Base-by-base conservation (phyloP, 35 echinoderm and acorn worm species). In the Acanthaster planci region DNA sequence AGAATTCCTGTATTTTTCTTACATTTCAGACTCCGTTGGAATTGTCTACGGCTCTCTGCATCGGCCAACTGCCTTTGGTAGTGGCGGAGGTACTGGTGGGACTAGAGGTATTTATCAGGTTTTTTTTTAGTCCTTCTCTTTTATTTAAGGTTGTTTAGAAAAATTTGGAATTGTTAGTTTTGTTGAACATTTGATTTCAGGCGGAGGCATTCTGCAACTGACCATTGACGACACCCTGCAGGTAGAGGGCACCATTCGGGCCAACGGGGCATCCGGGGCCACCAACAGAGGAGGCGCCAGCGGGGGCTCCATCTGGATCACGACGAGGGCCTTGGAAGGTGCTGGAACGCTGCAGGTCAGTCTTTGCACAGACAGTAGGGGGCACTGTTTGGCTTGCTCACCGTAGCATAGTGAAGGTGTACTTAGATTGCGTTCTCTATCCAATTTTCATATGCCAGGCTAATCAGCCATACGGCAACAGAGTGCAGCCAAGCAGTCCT, bases 281-380 rank as follows among this genome's bases (percentile, higher is more conserved):
- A 5, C 84, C 40, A 40, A 77, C 16, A 86, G 51, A 60, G 77
- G 84, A 40, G 93, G 93, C 23, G 82, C 72, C 19, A 89, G 85
- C 78, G 93, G 93, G 34, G 93, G 93, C 12, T 97, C 93, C 26
- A 81, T 97, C 8, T 89, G 86, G 86, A 88, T 97, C 9, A 82
- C 86, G 1, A 92, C 89, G 17, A 51, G 72, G 32, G 77, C 86
- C 16, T 31, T 97, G 12, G 83, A 97, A 39, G 93, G 93, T 35
- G 84, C 81, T 30, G 93, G 93, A 16, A 86, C 18, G 12, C 86
- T 97, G 39, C 86, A 86, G 93, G 93, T 97, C 77, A 39, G 78
- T 34, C 19, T 23, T 1, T 26, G 51, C 15, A 8, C 50, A 56
- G n/a, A 52, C 79, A 82, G 4, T 12, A 47, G 12, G 12, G 12